Percentiles rank a stretch among this genome's conserved stretches.
Evolutionary conservation across 2,888 invertebrate species (phyloP).

Genomic region (Drosophila peninsularis): DNA sequence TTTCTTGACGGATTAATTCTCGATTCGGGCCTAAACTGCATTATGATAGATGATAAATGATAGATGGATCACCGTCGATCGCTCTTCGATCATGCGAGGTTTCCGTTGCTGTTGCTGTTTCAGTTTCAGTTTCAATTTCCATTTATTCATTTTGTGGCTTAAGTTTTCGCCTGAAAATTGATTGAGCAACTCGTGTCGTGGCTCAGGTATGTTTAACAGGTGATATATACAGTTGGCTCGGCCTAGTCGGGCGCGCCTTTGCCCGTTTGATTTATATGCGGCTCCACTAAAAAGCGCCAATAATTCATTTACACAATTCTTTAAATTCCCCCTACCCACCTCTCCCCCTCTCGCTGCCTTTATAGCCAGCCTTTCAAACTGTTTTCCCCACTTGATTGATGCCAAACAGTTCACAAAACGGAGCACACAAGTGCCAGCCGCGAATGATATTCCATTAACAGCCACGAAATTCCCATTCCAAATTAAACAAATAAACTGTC

Average conservation of each 20-base stretch:
- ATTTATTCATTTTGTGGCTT: constrained; percentile 44
- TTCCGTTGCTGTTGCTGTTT: no score
- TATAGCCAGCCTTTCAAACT: constrained; percentile 1
- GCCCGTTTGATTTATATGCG: constrained; percentile 40
- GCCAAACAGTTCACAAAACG: constrained; percentile 28
- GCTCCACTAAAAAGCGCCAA: constrained; percentile 40
- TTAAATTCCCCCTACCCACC: background rate
- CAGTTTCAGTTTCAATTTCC: constrained; percentile 27
- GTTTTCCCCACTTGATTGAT: constrained; percentile 61
- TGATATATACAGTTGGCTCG: constrained; percentile 23
- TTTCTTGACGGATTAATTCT: constrained; percentile 82
- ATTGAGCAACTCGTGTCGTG: constrained; percentile 72
- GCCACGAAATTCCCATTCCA: constrained; percentile 35
- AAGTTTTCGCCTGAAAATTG: constrained; percentile 76
- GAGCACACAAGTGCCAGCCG: constrained; percentile 43
- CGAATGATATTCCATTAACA: constrained; percentile 38
- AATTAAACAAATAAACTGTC: constrained; percentile 76
- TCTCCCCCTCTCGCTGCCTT: no score
- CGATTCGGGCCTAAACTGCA: constrained; percentile 77
- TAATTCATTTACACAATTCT: constrained; percentile 49
- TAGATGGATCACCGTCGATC: constrained; percentile 70
- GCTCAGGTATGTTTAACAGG: constrained; percentile 54
- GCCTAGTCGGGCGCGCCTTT: constrained; percentile 6
- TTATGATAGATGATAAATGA: constrained; percentile 75
- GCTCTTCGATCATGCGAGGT: constrained; percentile 63